These are phyloP conservation scores for Xylota sylvarum DNA, from an alignment of 2,888 invertebrate genomes.

Conservation along the genomic window DNA sequence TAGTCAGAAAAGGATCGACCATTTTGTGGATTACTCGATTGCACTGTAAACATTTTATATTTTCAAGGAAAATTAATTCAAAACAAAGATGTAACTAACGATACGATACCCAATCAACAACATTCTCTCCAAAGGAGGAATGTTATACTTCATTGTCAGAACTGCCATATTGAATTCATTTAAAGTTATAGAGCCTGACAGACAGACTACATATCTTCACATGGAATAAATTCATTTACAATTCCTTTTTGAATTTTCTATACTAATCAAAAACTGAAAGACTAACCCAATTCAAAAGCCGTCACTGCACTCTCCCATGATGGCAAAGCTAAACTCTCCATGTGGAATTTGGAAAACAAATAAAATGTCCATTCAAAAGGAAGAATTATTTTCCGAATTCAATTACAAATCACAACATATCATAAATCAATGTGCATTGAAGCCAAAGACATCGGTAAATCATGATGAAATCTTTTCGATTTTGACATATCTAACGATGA, in stretches of 20 bases:
- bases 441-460: neutral
- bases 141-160: no score
- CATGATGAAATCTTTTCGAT: slow-evolving; percentile 7
- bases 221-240: slow-evolving; percentile 8
- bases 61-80: no score
- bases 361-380: slow-evolving; percentile 7
- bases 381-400: slow-evolving; percentile 14
- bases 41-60: no score
- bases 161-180: no score
- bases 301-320: neutral
- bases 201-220: no score
- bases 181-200: no score
- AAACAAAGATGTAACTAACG: no score
- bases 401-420: slow-evolving; percentile 39
- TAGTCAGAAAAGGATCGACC: no score
- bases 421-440: slow-evolving; percentile 14
- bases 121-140: no score
- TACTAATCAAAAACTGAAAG: slow-evolving; percentile 18
- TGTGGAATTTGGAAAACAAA: neutral
- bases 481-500: neutral
- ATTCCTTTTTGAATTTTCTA: slow-evolving; percentile 12
- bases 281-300: neutral
- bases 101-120: no score
- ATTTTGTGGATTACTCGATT: no score
- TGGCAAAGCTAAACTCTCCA: no score